Evolutionary conservation across 2,797 vertebrate species (phyloP), one percentile per base, ranked within the genome.

Genomic region (Falco cherrug): DNA sequence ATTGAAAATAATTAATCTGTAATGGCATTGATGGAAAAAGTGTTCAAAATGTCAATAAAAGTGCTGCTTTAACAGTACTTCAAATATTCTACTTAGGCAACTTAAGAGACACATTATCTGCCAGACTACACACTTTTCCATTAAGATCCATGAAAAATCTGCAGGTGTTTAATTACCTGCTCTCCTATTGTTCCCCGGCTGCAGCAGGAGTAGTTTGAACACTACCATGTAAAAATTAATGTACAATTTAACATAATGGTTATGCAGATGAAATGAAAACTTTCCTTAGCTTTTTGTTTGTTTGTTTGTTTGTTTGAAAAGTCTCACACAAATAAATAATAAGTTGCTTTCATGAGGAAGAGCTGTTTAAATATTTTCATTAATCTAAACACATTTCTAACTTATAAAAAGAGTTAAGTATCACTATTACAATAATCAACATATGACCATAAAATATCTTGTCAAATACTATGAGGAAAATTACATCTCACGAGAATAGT

Each of bases 11-110:
- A 97, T 97, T 97, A 96, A 95, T 97, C 92, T 93, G 84, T 95
- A 96, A 97, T 95, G 93, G 92, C 96, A 93, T 87, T 97, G 97
- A 97, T 94, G 93, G 95, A 95, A 95, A 96, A 97, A 97, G 89
- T 96, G 81, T 92, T 97, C 81, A 79, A 93, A 96, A 95, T 95
- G 94, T 96, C 96, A 97, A 95, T 97, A 97, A 93, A 91, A 95
- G 93, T 89, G 90, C 93, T 91, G 76, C 87, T 96, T 94, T 97
- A 95, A 91, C 95, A 89, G 94, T 92, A 37, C 84, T 96, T 96
- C 95, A 92, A 93, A 93, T 91, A 90, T 87, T 91, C 94, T 93
- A 92, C 97, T 96, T 95, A 85, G 2, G 14, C 81, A 97, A 87
- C 89, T 95, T 96, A 87, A 96, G 89, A 96, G 94, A 96, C 92